Conservation (phyloP, 2,113 vertebrate species). For the Pollimyrus isidori region DNA sequence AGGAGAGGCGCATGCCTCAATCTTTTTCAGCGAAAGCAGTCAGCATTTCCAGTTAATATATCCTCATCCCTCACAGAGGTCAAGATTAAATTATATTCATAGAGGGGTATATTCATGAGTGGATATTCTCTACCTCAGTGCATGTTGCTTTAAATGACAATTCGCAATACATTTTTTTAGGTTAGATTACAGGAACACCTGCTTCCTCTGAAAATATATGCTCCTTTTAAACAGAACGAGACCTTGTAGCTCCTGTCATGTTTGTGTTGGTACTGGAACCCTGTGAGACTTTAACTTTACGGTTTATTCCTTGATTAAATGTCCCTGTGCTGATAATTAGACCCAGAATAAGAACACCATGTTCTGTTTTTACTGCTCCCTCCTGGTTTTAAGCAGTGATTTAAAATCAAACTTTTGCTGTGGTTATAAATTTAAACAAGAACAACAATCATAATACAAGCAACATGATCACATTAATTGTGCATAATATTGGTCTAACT, state of each 20-base stretch:
- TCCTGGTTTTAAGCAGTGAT: background rate
- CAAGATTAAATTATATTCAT: background rate
- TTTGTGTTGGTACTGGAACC: slow-evolving; percentile 6
- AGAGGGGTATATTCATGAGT: background rate
- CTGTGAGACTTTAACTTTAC: slow-evolving; percentile 18
- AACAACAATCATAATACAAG: background rate
- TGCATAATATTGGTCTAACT: background rate
- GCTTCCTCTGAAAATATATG: slow-evolving; percentile 34
- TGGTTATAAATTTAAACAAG: background rate
- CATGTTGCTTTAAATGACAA: background rate
- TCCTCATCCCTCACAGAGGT: background rate
- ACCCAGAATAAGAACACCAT: slow-evolving; percentile 17
- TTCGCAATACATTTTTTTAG: background rate
- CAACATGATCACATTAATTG: background rate
- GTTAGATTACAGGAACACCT: slow-evolving; percentile 40
- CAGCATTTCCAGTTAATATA: background rate
- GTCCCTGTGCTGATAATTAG: slow-evolving; percentile 19
- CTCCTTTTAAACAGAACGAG: slow-evolving; percentile 26
- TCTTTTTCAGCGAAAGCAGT: background rate
- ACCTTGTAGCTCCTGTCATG: background rate
- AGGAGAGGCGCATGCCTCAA: background rate
- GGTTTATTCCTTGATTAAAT: slow-evolving; percentile 35
- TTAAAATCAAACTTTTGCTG: background rate
- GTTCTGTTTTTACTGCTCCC: slow-evolving; percentile 15
- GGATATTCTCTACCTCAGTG: background rate